Evolutionary conservation across 2,888 invertebrate species (phyloP).

Genomic region (Idaea straminata): DNA sequence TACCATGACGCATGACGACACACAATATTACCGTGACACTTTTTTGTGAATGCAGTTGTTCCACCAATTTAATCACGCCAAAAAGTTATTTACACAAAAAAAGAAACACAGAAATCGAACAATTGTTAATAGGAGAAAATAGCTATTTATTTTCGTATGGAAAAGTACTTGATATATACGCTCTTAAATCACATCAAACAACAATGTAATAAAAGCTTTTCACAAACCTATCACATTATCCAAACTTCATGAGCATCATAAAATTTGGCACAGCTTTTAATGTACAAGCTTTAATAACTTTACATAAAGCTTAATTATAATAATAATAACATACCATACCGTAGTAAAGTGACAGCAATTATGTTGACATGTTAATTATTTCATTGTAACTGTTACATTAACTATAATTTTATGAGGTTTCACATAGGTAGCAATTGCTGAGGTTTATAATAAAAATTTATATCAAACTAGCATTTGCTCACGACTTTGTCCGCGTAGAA

Average conservation of each 20-base stretch:
- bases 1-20: too few relatives aligned
- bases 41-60: too few relatives aligned
- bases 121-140: too few relatives aligned
- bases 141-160: too few relatives aligned
- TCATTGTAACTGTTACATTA: background rate
- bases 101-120: too few relatives aligned
- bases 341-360: background rate
- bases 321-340: background rate
- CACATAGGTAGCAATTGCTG: background rate
- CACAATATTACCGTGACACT: too few relatives aligned
- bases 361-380: conserved; percentile 1
- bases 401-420: background rate
- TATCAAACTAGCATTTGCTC: too few relatives aligned
- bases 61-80: too few relatives aligned
- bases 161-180: too few relatives aligned
- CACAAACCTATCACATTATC: background rate
- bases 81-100: too few relatives aligned
- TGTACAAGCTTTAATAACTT: background rate
- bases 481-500: too few relatives aligned
- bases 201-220: background rate
- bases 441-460: background rate
- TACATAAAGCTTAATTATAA: background rate
- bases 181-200: background rate
- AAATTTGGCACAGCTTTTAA: background rate
- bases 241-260: background rate